A percentile compares a stretch with the other conserved stretches of the same genome.
Conservation (phyloP, 2,888 invertebrate genomes). For the Dinocampus coccinellae region DNA sequence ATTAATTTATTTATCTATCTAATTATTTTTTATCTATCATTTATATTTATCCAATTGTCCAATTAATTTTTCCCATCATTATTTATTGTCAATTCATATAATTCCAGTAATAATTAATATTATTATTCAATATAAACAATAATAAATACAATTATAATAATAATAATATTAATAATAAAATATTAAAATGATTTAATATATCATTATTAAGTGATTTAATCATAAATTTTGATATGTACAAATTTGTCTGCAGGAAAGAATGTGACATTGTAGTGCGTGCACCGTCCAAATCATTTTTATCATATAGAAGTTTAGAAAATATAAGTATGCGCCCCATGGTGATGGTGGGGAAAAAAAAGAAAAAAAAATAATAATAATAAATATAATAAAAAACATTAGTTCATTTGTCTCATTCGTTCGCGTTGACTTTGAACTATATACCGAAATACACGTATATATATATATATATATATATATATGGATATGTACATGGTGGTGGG, state of each 20-base stretch:
- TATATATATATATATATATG: background rate
- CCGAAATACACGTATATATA: background rate
- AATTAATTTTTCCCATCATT: background rate
- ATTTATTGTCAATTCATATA: background rate
- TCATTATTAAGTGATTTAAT: background rate
- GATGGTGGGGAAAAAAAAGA: too few relatives aligned
- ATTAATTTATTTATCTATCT: background rate
- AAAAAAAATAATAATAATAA: too few relatives aligned
- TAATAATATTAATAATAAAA: background rate
- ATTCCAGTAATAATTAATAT: too few relatives aligned
- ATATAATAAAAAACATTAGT: slow-evolving; percentile 64
- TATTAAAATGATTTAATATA: background rate
- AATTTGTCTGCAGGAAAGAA: slow-evolving; percentile 14
- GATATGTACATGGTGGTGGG: too few relatives aligned
- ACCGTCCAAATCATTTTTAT: slow-evolving; percentile 58
- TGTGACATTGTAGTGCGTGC: slow-evolving; percentile 21
- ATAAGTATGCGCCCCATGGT: slow-evolving; percentile 61
- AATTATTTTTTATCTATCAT: too few relatives aligned
- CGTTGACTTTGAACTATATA: slow-evolving; percentile 53
- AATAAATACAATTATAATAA: too few relatives aligned
- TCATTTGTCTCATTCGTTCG: slow-evolving; percentile 61
- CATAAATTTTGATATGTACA: background rate
- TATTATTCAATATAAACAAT: background rate
- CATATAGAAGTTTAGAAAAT: slow-evolving; percentile 8
- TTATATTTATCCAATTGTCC: background rate